These are phyloP conservation scores for Artemia sinica DNA, from an alignment of 2,888 invertebrate species.

Conservation along the genomic window DNA sequence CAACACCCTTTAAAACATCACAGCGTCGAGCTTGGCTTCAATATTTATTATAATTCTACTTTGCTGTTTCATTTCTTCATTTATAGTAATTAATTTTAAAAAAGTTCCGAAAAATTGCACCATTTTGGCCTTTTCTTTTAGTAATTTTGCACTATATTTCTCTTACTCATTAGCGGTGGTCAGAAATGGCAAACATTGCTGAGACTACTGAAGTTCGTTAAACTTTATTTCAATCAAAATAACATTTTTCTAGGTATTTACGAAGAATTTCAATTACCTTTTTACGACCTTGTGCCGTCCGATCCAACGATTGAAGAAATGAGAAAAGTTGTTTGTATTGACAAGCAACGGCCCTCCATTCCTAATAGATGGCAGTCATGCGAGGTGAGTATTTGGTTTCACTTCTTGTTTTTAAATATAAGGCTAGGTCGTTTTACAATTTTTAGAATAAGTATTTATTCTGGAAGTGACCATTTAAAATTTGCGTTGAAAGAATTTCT, in stretches of 20 bases:
- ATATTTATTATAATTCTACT: too few species aligned
- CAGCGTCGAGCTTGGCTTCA: too few species aligned
- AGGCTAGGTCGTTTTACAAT: too few species aligned
- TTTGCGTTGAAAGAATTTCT: too few species aligned
- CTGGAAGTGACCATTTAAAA: too few species aligned
- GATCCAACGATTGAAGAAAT: constrained; percentile 94
- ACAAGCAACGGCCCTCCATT: constrained; percentile 69
- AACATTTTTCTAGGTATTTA: constrained; percentile 36
- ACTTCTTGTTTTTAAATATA: too few species aligned
- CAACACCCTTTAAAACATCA: too few species aligned
- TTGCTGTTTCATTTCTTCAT: too few species aligned
- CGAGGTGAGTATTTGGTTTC: constrained; percentile 34
- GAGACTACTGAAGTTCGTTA: too few species aligned
- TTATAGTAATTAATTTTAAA: too few species aligned
- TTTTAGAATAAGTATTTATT: too few species aligned
- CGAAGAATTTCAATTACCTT: constrained; percentile 86
- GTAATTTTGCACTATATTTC: background rate
- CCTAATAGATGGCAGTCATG: constrained; percentile 79
- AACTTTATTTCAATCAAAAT: background rate
- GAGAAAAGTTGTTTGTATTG: constrained; percentile 71
- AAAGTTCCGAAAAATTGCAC: background rate
- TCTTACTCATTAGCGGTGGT: background rate
- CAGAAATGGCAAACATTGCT: background rate
- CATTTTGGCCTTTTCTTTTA: constrained; percentile 2
- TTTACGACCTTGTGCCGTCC: constrained; percentile 78